Evolutionary conservation across 2,888 invertebrate genomes (phyloP), one percentile per base, ranked within the genome.

Genomic region (Netelia fuscicornis): DNA sequence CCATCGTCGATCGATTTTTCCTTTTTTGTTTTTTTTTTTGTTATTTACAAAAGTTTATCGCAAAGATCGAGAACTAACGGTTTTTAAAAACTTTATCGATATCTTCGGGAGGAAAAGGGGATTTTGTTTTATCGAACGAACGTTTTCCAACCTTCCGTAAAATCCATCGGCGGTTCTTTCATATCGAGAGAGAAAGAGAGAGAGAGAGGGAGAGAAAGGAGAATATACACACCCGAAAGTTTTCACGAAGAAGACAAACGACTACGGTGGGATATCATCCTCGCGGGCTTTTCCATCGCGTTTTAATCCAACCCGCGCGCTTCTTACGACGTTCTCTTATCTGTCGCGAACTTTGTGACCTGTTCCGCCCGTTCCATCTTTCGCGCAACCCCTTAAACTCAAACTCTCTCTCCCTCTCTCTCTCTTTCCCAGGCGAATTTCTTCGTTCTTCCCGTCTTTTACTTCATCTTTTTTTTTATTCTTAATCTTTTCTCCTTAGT

Each of bases 171-270:
- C 62, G 62, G 64, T 71, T 82, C 81, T 76, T 75, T 78, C 70
- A 68, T 84, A 74, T 17, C 23, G 10, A 2, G 17, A 62, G 17
- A 42, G 37, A 37, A 17, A 6, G 17, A 37, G 25, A 17, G 17
- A 17, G 17, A 17, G 17, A 17, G 58, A 67, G 48, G 65, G 77
- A 72, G 67, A 70, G 68, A 5, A 30, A 0, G 30, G 30, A 5
- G 30, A 77, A 48, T 64, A 78, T 65, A 80, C 72, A 82, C 60
- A 79, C 60, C 85, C 30, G 70, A 82, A 85, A 85, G 25, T 85
- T 84, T 85, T 54, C 78, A 75, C 81, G 85, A 79, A 71, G 81
- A 82, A 82, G 85, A 85, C 78, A 85, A 82, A 85, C 79, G 81
- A 82, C 85, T 65, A 44, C 44, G 68, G 65, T 20, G 20, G 71